These are phyloP conservation scores for Pteria penguin DNA, from an alignment of 2,888 invertebrate species.

Conservation along the genomic window DNA sequence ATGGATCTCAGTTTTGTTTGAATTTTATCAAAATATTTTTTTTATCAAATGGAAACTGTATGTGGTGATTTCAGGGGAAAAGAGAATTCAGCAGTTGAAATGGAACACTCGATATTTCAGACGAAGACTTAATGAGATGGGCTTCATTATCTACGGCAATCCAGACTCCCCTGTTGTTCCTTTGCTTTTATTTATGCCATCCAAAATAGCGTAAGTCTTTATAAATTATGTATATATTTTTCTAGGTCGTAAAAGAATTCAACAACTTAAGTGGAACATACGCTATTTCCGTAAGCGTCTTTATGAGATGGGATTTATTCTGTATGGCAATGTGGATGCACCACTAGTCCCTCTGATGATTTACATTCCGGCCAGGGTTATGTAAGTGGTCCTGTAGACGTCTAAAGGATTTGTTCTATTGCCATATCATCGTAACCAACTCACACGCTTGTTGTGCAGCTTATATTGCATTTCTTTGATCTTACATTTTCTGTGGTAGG, in stretches of 20 bases:
- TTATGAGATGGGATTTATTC: constrained; percentile 93
- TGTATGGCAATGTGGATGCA: constrained; percentile 94
- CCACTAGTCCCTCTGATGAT: constrained; percentile 98
- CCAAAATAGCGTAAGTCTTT: constrained; percentile 87
- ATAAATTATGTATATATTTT: constrained; percentile 17
- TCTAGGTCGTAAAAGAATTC: constrained; percentile 83
- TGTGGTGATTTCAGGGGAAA: constrained; percentile 80
- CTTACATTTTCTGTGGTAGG: no score
- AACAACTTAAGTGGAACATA: constrained; percentile 89
- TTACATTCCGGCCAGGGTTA: constrained; percentile 96
- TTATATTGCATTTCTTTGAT: no score
- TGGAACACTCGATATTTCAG: constrained; percentile 92
- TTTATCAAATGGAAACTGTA: no score
- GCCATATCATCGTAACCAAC: no score
- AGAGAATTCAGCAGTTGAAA: constrained; percentile 86
- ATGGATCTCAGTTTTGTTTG: no score
- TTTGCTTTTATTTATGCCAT: constrained; percentile 94
- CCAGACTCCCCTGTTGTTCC: constrained; percentile 98
- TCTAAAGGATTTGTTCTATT: neutral
- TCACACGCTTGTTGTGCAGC: neutral
- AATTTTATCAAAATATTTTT: no score
- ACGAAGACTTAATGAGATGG: constrained; percentile 89
- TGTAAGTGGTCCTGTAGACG: constrained; percentile 82
- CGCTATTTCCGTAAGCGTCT: constrained; percentile 89
- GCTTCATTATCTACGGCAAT: constrained; percentile 95